These are phyloP conservation scores for Hartigia nigra DNA, from an alignment of 2,888 invertebrate genomes.

Conservation along the genomic window DNA sequence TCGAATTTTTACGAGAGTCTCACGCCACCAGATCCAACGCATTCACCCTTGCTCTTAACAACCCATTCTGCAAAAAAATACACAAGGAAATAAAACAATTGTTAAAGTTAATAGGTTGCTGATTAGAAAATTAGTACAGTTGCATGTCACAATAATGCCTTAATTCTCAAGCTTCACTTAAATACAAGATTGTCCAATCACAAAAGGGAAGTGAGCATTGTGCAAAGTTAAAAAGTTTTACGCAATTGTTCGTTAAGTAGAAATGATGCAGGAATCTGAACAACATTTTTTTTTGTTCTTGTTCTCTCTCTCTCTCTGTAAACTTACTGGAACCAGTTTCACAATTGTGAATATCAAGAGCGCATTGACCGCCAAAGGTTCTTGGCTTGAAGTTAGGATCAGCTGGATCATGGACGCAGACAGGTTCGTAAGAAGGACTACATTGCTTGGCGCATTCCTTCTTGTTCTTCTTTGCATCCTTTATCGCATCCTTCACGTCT, in stretches of 20 bases:
- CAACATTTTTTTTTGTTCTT: not conserved
- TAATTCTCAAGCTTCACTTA: not conserved
- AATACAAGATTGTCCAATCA: not conserved
- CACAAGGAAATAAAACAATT: not conserved
- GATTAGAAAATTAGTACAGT: not conserved
- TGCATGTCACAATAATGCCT: not conserved
- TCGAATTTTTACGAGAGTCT: conserved; percentile 69
- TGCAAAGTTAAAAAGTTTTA: not conserved
- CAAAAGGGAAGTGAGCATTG: not conserved
- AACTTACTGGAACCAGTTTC: conserved; percentile 74
- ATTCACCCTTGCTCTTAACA: conserved; percentile 73
- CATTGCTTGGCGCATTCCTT: conserved; percentile 68
- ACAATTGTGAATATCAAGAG: conserved; percentile 75
- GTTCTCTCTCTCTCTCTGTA: not conserved
- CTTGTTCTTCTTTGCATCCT: conserved; percentile 72
- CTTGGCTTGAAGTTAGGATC: conserved; percentile 67
- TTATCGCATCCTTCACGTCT: conserved; percentile 55
- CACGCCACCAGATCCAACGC: conserved; percentile 73
- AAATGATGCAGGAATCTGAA: not conserved
- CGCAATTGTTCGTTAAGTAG: not conserved
- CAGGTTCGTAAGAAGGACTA: conserved; percentile 68
- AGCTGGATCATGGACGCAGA: conserved; percentile 74
- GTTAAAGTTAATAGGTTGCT: not conserved
- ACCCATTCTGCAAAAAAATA: conserved; percentile 70
- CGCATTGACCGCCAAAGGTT: conserved; percentile 75